A percentile compares a stretch with the other conserved stretches of the same genome.
Evolutionary conservation across 2,113 vertebrate species (phyloP).

Genomic region (Sceloporus undulatus): DNA sequence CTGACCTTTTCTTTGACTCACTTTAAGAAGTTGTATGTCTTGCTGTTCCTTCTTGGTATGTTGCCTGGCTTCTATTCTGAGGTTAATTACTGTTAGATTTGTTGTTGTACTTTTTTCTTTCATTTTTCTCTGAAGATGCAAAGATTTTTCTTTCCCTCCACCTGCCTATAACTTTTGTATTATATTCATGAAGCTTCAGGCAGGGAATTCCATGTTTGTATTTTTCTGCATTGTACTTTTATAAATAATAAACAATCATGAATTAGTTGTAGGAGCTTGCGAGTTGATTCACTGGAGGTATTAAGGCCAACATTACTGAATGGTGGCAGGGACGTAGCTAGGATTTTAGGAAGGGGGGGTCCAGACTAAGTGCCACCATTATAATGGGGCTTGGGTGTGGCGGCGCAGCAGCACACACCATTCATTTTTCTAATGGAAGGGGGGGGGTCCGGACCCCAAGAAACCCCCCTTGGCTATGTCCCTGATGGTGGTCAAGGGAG

Average conservation of each 20-base stretch:
- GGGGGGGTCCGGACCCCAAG: no score
- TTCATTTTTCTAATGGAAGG: no score
- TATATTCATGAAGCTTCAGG: background rate
- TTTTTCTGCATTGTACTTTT: background rate
- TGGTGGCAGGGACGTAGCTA: background rate
- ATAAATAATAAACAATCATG: background rate
- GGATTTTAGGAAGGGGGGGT: no score
- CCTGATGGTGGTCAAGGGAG: background rate
- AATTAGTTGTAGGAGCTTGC: background rate
- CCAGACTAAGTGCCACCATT: no score
- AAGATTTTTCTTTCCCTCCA: background rate
- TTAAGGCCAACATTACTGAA: background rate
- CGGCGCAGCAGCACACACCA: no score
- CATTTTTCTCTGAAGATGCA: background rate
- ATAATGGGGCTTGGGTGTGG: no score
- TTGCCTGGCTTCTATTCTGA: background rate
- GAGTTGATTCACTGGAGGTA: background rate
- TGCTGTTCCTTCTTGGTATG: background rate
- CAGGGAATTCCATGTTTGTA: background rate
- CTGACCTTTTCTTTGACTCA: background rate
- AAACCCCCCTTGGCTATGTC: no score
- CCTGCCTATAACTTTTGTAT: background rate
- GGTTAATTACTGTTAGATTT: background rate
- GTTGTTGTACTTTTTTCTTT: background rate
- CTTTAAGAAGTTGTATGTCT: background rate